Evolutionary conservation across 2,797 vertebrate species (phyloP), one percentile per base, ranked within the genome.

Genomic region (Chelon labrosus): DNA sequence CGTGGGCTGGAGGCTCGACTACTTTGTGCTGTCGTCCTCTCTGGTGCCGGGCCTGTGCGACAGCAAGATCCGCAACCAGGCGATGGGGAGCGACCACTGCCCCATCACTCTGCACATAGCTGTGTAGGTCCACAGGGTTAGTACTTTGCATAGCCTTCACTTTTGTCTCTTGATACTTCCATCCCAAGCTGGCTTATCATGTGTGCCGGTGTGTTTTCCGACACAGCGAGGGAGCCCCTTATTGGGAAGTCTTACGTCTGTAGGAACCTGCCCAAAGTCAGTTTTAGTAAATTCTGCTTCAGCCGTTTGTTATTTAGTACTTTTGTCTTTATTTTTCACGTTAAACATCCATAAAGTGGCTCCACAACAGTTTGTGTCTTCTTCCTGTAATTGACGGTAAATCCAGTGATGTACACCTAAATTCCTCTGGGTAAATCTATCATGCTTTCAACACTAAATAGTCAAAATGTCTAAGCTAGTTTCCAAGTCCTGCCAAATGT

Each of bases 1-100:
- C 1, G 97, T 97, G 68, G 97, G 97, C 53, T 98, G 97, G 96
- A 92, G 96, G 56, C 96, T 97, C 1, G 96, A 98, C 84, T 98
- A 98, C 77, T 97, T 98, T 60, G 11, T 98, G 80, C 79, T 98
- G 77, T 98, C 97, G 0, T 79, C 91, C 0, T 92, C 94, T 10
- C 89, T 98, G 77, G 70, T 96, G 75, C 92, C 95, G 0, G 84
- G 91, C 8, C 84, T 97, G 80, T 97, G 97, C 39, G 97, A 98
- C 85, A 96, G 93, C 89, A 97, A 98, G 91, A 97, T 97, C 80
- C 96, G 96, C 47, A 95, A 94, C 88, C 89, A 94, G 49, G 96
- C 85, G 2, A 82, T 95, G 89, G 97, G 97, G 25, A 97, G 97
- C 53, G 96, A 98, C 88, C 96, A 98, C 91, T 98, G 97, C 81